Percentiles rank a stretch among this genome's conserved stretches.
These are phyloP conservation scores for Sebastes nivosus DNA, from an alignment of 2,797 vertebrate genomes.

Conservation along the genomic window DNA sequence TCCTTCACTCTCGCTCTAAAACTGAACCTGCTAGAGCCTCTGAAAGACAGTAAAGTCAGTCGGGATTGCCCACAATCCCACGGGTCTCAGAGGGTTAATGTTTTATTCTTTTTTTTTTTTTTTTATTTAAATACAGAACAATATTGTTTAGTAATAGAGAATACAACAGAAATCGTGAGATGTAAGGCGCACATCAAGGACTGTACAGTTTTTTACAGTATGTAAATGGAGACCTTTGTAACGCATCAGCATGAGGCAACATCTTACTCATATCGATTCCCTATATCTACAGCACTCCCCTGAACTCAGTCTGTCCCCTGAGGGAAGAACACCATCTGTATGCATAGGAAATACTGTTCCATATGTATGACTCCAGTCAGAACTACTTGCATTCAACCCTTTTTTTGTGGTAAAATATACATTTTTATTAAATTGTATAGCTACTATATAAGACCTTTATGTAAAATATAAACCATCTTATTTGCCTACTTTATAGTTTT, in stretches of 20 bases:
- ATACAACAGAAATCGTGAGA: background rate
- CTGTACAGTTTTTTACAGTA: background rate
- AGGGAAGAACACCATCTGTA: conserved; percentile 36
- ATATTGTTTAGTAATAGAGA: background rate
- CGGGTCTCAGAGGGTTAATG: too few relatives aligned
- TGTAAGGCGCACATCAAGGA: background rate
- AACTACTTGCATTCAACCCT: conserved; percentile 1
- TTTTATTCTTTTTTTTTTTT: background rate
- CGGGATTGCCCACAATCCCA: too few relatives aligned
- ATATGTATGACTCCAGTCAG: conserved; percentile 57
- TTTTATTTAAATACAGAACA: background rate
- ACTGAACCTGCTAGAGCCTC: too few relatives aligned
- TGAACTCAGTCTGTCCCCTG: conserved; percentile 32
- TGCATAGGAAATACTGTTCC: conserved; percentile 35
- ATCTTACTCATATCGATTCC: conserved; percentile 65
- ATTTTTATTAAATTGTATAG: background rate
- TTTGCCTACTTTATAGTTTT: background rate
- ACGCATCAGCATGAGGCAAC: conserved; percentile 40
- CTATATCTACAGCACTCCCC: conserved; percentile 26
- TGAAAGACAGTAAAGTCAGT: too few relatives aligned
- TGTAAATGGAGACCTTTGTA: conserved; percentile 50
- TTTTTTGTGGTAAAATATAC: background rate
- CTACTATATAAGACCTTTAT: background rate
- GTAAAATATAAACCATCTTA: background rate
- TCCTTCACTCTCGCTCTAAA: too few relatives aligned